Conservation (phyloP, 2,113 vertebrate genomes). For the Polypterus bichir region DNA sequence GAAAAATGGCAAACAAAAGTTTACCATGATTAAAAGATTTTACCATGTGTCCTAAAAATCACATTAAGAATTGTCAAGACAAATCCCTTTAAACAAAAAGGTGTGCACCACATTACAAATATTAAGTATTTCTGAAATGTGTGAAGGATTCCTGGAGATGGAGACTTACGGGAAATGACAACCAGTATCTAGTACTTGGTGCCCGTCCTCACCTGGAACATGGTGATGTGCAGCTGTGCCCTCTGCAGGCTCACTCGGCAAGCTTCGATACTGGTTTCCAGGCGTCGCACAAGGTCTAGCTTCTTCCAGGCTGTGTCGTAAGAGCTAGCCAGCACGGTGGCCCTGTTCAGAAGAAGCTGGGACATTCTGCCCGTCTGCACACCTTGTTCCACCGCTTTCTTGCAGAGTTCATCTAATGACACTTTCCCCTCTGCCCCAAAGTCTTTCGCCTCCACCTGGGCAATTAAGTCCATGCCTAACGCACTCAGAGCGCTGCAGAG, state of each 20-base stretch:
- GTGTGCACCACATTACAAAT: too few relatives aligned
- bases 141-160: too few relatives aligned
- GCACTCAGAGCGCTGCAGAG: conserved; percentile 87
- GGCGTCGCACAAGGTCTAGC: conserved; percentile 74
- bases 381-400: conserved; percentile 85
- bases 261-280: conserved; percentile 78
- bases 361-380: conserved; percentile 72
- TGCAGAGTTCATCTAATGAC: conserved; percentile 86
- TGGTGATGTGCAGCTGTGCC: conserved; percentile 80
- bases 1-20: too few relatives aligned
- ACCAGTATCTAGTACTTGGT: too few relatives aligned
- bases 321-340: conserved; percentile 81
- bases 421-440: conserved; percentile 92
- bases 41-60: too few relatives aligned
- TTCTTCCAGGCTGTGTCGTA: conserved; percentile 96
- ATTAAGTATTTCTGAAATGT: too few relatives aligned
- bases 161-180: too few relatives aligned
- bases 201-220: conserved; percentile 75
- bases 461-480: conserved; percentile 77
- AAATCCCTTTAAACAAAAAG: too few relatives aligned
- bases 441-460: conserved; percentile 90
- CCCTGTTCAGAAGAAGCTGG: conserved; percentile 81
- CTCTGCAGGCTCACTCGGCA: conserved; percentile 87
- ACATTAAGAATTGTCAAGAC: too few relatives aligned
- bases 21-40: too few relatives aligned